phyloP scores from a whole-genome alignment of 1,140 invertebrate species.

The Drosophila eugracilis region DNA sequence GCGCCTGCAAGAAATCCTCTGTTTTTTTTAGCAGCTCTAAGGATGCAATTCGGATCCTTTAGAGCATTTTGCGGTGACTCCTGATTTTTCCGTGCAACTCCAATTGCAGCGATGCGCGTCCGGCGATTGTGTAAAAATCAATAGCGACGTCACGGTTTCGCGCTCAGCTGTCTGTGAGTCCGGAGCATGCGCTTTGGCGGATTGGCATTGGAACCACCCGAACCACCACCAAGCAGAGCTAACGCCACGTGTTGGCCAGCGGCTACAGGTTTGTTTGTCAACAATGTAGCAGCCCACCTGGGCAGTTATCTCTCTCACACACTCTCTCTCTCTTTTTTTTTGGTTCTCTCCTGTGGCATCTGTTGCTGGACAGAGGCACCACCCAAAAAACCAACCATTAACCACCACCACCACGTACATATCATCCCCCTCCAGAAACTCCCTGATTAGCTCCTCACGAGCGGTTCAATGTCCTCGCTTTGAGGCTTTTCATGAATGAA shows the following conservation, averaged over 20 bases:
- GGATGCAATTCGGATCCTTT: constrained; percentile 10
- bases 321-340: neutral
- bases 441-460: constrained; percentile 63
- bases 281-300: constrained; percentile 68
- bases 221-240: neutral
- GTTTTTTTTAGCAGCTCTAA: constrained; percentile 9
- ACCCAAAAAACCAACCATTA: constrained; percentile 1
- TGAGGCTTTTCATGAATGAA: constrained; percentile 72
- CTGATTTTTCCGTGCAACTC: constrained; percentile 29
- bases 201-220: constrained; percentile 1
- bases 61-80: constrained; percentile 42
- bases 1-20: constrained; percentile 29
- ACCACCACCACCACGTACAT: neutral
- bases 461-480: constrained; percentile 74
- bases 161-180: constrained; percentile 50
- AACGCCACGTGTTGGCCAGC: constrained; percentile 59
- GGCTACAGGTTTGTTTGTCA: constrained; percentile 81
- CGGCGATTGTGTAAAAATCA: constrained; percentile 67
- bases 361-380: constrained; percentile 27
- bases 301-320: neutral
- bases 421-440: constrained; percentile 26
- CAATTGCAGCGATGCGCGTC: constrained; percentile 62
- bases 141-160: constrained; percentile 64
- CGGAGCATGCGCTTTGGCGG: constrained; percentile 45
- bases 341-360: constrained; percentile 31